phyloP scores from a whole-genome alignment of 2,797 vertebrate species.

The Melanotaenia parkinsoni region DNA sequence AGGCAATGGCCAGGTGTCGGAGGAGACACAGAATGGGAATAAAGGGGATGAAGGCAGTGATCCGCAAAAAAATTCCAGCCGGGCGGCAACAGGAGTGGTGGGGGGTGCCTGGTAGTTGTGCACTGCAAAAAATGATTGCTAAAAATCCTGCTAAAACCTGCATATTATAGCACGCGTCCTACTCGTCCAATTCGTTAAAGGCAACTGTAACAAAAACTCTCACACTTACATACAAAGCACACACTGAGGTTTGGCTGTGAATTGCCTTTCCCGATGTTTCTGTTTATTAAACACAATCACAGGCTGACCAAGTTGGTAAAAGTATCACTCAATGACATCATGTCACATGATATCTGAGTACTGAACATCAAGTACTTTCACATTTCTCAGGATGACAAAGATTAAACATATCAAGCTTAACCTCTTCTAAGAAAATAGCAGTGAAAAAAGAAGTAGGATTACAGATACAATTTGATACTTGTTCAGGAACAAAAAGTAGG shows the following conservation, averaged over 20 bases:
- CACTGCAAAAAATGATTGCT: slow-evolving; percentile 53
- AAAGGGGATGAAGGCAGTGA: slow-evolving; percentile 84
- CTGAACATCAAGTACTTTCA: slow-evolving; percentile 9
- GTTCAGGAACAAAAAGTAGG: slow-evolving; percentile 6
- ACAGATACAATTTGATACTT: slow-evolving; percentile 5
- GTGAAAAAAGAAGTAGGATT: not conserved
- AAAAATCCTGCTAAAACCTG: slow-evolving; percentile 32
- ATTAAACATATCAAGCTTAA: not conserved
- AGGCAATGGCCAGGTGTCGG: slow-evolving; percentile 81
- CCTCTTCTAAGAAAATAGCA: not conserved
- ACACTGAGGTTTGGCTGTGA: not conserved
- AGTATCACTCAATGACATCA: slow-evolving; percentile 10
- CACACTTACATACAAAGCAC: not conserved
- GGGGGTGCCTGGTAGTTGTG: slow-evolving; percentile 27
- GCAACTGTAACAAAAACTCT: not conserved
- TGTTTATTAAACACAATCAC: slow-evolving; percentile 1
- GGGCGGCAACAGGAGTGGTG: slow-evolving; percentile 64
- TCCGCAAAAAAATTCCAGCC: slow-evolving; percentile 81
- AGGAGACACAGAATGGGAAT: slow-evolving; percentile 82
- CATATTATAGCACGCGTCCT: not conserved
- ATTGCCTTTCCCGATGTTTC: not conserved
- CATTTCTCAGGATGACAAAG: not conserved
- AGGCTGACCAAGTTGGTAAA: not conserved
- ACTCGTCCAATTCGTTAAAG: not conserved
- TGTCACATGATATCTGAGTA: slow-evolving; percentile 19